Conservation (phyloP, 2,113 vertebrate genomes). For the Otolemur garnettii region DNA sequence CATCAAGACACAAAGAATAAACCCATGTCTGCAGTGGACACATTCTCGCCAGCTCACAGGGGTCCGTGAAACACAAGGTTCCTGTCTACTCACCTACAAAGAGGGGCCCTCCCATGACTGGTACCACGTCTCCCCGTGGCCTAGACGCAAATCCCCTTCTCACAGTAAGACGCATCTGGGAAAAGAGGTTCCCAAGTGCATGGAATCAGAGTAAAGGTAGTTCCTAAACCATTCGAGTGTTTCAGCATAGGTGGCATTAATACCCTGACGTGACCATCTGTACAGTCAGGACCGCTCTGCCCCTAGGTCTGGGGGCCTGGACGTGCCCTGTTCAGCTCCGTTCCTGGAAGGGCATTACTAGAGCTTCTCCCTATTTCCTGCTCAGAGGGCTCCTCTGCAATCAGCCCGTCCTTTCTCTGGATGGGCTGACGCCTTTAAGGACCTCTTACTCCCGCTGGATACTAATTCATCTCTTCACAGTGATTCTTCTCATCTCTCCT, state of each 20-base stretch:
- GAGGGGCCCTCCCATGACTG: background rate
- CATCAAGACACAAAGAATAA: background rate
- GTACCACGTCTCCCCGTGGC: background rate
- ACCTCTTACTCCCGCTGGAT: background rate
- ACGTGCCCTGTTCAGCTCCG: no score
- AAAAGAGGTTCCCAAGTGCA: background rate
- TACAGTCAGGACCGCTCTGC: background rate
- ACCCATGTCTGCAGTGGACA: background rate
- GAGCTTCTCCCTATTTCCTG: background rate
- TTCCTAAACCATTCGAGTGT: background rate
- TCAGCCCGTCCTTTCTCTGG: background rate
- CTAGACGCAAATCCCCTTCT: background rate
- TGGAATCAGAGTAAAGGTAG: background rate
- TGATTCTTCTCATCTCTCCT: background rate
- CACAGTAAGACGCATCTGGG: background rate
- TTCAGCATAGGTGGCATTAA: background rate
- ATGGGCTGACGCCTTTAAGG: background rate
- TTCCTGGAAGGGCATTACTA: background rate
- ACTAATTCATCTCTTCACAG: background rate
- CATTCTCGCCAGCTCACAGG: background rate
- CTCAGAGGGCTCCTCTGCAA: background rate
- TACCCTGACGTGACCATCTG: background rate
- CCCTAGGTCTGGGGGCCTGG: background rate
- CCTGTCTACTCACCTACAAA: background rate
- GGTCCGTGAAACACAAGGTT: background rate